A percentile compares a stretch with the other conserved stretches of the same genome.
These are phyloP conservation scores for Synergus japonicus DNA, from an alignment of 2,888 invertebrate genomes.

Conservation along the genomic window DNA sequence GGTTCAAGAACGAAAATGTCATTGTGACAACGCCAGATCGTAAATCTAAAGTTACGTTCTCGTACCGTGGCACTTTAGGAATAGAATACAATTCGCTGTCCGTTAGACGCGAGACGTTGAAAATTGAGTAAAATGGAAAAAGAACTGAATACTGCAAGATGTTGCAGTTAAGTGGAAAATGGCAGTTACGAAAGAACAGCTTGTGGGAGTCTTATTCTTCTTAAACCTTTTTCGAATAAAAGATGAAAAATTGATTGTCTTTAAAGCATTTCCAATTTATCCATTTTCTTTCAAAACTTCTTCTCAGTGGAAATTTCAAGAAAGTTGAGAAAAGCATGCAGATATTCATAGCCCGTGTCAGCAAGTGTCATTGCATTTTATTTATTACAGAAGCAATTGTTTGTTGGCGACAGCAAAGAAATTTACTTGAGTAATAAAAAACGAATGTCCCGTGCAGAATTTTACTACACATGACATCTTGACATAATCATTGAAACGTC, in stretches of 20 bases:
- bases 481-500: not conserved
- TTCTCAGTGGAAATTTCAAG: not conserved
- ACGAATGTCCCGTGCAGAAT: not conserved
- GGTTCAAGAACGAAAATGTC: constrained; percentile 28
- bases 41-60: constrained; percentile 18
- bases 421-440: constrained; percentile 1
- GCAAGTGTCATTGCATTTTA: constrained; percentile 1
- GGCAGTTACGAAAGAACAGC: not conserved
- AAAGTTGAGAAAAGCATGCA: not conserved
- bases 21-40: constrained; percentile 23
- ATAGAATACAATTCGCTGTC: constrained; percentile 1
- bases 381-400: constrained; percentile 1
- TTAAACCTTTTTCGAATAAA: not conserved
- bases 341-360: not conserved
- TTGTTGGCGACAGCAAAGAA: not conserved
- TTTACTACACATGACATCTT: not conserved
- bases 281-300: not conserved
- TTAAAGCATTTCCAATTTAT: not conserved
- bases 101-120: constrained; percentile 10
- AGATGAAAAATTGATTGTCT: not conserved
- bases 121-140: not conserved
- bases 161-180: not conserved
- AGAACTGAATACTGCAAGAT: constrained; percentile 8
- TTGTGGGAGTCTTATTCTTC: not conserved
- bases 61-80: not conserved